Evolutionary conservation across 2,888 invertebrate species (phyloP).

Genomic region (Lordiphosa andalusiaca): DNA sequence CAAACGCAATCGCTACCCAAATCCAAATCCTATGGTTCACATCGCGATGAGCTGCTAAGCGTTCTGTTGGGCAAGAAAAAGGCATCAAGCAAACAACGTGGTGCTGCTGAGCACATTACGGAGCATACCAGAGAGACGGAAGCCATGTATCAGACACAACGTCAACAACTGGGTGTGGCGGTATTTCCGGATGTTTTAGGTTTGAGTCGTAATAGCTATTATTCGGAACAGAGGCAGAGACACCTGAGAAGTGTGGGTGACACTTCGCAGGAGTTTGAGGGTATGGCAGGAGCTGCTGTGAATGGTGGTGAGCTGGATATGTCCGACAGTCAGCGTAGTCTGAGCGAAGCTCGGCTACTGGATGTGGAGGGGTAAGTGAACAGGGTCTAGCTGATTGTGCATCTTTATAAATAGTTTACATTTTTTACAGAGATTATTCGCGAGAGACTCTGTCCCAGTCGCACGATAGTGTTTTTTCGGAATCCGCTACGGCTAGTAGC

Average conservation of each 20-base stretch:
- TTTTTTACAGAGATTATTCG: conserved; percentile 72
- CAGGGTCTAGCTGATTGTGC: too few species aligned
- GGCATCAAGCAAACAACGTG: conserved; percentile 41
- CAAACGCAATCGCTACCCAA: conserved; percentile 76
- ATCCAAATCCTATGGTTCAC: conserved; percentile 69
- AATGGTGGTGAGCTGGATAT: conserved; percentile 67
- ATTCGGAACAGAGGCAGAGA: conserved; percentile 65
- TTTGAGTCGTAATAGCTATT: conserved; percentile 64
- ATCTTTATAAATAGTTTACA: neutral
- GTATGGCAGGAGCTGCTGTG: conserved; percentile 20
- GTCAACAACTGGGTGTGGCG: conserved; percentile 71
- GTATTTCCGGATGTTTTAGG: conserved; percentile 67
- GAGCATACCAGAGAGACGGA: conserved; percentile 35
- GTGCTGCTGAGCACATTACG: conserved; percentile 15
- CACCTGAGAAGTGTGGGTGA: conserved; percentile 65
- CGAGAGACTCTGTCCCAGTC: conserved; percentile 88
- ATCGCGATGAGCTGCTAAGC: conserved; percentile 67
- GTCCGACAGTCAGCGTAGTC: conserved; percentile 79
- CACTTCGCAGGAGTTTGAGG: conserved; percentile 72
- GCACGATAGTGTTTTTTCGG: conserved; percentile 95
- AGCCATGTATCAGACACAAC: conserved; percentile 52
- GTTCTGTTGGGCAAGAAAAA: conserved; percentile 63
- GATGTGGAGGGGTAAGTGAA: conserved; percentile 76
- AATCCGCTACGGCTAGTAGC: conserved; percentile 80
- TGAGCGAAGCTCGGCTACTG: conserved; percentile 78